Percentiles rank a stretch among this genome's conserved stretches.
Evolutionary conservation across 2,888 invertebrate genomes (phyloP).

Genomic region (Clusia tigrina): DNA sequence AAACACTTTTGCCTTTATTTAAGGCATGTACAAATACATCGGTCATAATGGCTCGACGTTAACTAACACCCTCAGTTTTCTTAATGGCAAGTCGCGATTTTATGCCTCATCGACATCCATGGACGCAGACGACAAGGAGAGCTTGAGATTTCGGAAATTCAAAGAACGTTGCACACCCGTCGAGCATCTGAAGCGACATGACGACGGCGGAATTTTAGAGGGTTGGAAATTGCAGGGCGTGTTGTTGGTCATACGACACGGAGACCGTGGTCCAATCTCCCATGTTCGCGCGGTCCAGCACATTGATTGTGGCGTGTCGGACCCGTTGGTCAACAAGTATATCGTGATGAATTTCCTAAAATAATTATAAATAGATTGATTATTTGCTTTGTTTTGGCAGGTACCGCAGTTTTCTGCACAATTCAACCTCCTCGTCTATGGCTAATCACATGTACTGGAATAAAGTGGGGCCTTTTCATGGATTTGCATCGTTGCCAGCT

Average conservation of each 20-base stretch:
- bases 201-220: conserved; percentile 71
- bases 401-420: conserved; percentile 61
- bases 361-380: too few relatives aligned
- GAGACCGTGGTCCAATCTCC: conserved; percentile 87
- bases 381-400: conserved; percentile 35
- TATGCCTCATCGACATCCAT: conserved; percentile 31
- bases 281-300: conserved; percentile 80
- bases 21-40: conserved; percentile 83
- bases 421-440: conserved; percentile 56
- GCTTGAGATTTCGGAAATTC: conserved; percentile 73
- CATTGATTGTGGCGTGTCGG: conserved; percentile 76
- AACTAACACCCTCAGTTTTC: conserved; percentile 50
- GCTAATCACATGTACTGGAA: conserved; percentile 75
- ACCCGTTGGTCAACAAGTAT: conserved; percentile 62
- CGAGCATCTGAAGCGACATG: conserved; percentile 72
- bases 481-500: conserved; percentile 79
- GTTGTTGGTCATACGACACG: conserved; percentile 83
- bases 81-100: conserved; percentile 44
- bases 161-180: conserved; percentile 77
- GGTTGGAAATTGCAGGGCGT: conserved; percentile 66
- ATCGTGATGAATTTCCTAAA: neutral
- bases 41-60: conserved; percentile 64
- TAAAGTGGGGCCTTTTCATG: conserved; percentile 83
- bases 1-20: neutral
- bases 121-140: conserved; percentile 63